Percentiles rank a stretch among this genome's conserved stretches.
Evolutionary conservation across 2,797 vertebrate genomes (phyloP).

Genomic region (Fundulus diaphanus): DNA sequence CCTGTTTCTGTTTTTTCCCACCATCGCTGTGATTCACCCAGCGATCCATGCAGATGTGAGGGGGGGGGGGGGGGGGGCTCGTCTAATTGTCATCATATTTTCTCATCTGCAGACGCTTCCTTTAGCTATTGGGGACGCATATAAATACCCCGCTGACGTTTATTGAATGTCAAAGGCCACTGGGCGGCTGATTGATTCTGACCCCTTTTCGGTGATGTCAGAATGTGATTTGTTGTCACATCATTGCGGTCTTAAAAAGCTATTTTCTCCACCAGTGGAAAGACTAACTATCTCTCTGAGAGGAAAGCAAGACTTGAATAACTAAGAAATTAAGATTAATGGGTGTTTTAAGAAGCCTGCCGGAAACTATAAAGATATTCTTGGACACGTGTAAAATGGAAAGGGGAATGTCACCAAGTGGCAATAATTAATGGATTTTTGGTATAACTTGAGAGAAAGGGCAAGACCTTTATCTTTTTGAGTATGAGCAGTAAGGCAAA

Average conservation of each 20-base stretch:
- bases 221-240: constrained; percentile 80
- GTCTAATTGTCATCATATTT: constrained; percentile 79
- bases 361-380: constrained; percentile 73
- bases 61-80: background rate
- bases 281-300: constrained; percentile 75
- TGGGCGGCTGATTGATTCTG: constrained; percentile 78
- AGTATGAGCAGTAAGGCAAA: background rate
- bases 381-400: constrained; percentile 63
- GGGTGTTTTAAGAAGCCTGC: constrained; percentile 73
- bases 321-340: constrained; percentile 82
- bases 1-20: constrained; percentile 32
- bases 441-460: constrained; percentile 24
- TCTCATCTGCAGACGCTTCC: constrained; percentile 68
- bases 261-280: constrained; percentile 75
- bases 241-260: constrained; percentile 78
- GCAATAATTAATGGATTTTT: constrained; percentile 68
- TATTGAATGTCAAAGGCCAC: constrained; percentile 82
- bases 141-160: constrained; percentile 76
- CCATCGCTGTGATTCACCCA: constrained; percentile 29
- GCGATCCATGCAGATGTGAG: constrained; percentile 68
- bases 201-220: constrained; percentile 72
- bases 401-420: constrained; percentile 56
- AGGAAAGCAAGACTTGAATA: constrained; percentile 59
- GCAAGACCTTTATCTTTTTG: background rate
- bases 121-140: constrained; percentile 63